A percentile compares a stretch with the other conserved stretches of the same genome.
phyloP scores from a whole-genome alignment of 2,113 vertebrate species.

The Boleophthalmus pectinirostris region DNA sequence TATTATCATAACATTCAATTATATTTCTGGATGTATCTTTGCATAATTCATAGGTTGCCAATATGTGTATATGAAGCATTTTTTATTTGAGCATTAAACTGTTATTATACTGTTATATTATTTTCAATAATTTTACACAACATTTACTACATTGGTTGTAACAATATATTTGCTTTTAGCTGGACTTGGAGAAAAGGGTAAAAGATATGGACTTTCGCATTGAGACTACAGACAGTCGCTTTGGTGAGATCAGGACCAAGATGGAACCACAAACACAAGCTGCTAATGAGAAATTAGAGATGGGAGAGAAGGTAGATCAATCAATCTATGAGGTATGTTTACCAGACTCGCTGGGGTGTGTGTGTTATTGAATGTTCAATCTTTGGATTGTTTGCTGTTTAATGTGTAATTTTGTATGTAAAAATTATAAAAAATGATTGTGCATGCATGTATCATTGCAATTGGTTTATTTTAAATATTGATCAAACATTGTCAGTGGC shows the following conservation, averaged over 20 bases:
- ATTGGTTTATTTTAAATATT: background rate
- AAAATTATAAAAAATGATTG: too few species aligned
- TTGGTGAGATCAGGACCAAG: constrained; percentile 51
- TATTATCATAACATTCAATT: too few species aligned
- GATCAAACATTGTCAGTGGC: background rate
- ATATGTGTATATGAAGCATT: background rate
- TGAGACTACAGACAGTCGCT: constrained; percentile 54
- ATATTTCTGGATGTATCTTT: background rate
- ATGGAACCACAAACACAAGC: constrained; percentile 37
- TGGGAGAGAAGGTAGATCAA: constrained; percentile 31
- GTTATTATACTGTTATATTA: too few species aligned
- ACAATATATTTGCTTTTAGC: constrained; percentile 20
- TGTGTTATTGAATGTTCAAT: background rate
- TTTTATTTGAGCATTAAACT: background rate
- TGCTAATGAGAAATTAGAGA: constrained; percentile 53
- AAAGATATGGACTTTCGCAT: constrained; percentile 57
- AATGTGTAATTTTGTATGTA: background rate
- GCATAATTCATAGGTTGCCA: background rate
- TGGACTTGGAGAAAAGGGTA: constrained; percentile 54
- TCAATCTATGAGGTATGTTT: constrained; percentile 58
- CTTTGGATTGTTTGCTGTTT: background rate
- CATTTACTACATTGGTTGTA: background rate
- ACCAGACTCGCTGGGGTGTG: constrained; percentile 1
- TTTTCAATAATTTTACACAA: background rate
- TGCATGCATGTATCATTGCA: too few species aligned